phyloP scores from a whole-genome alignment of 1,140 invertebrate species.

The Sitobion miscanthi region DNA sequence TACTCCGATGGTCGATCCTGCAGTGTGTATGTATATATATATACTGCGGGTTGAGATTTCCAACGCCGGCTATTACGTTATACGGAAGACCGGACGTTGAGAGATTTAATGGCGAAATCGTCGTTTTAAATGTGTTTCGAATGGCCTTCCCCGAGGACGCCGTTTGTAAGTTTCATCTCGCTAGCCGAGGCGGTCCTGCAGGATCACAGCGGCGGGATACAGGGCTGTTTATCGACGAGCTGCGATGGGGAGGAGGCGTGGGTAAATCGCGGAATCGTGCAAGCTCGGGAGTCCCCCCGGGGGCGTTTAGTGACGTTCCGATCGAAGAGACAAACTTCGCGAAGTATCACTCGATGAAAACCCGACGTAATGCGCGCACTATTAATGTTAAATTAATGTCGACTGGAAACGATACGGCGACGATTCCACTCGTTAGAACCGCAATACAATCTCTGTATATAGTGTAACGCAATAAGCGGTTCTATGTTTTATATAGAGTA shows the following conservation, averaged over 20 bases:
- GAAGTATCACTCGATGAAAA: background rate
- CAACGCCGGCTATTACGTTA: background rate
- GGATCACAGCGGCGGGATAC: background rate
- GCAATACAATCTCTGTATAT: background rate
- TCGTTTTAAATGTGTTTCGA: background rate
- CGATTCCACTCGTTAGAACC: background rate
- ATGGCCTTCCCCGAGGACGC: background rate
- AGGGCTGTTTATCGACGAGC: background rate
- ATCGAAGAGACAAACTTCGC: too few species aligned
- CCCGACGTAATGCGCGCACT: background rate
- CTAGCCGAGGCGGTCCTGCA: background rate
- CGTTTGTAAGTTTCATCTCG: background rate
- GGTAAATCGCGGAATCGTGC: background rate
- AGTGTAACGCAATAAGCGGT: background rate
- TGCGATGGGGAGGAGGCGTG: too few species aligned
- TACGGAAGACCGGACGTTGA: background rate
- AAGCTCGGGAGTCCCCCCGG: too few species aligned
- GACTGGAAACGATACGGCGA: background rate
- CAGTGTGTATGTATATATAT: background rate
- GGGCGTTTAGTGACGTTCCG: background rate
- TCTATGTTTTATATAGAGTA: background rate
- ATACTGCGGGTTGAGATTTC: background rate
- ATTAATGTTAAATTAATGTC: background rate
- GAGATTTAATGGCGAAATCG: slow-evolving; percentile 1
- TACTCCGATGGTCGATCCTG: background rate